Evolutionary conservation across 2,797 vertebrate species (phyloP).

Genomic region (Centropyge bicolor): DNA sequence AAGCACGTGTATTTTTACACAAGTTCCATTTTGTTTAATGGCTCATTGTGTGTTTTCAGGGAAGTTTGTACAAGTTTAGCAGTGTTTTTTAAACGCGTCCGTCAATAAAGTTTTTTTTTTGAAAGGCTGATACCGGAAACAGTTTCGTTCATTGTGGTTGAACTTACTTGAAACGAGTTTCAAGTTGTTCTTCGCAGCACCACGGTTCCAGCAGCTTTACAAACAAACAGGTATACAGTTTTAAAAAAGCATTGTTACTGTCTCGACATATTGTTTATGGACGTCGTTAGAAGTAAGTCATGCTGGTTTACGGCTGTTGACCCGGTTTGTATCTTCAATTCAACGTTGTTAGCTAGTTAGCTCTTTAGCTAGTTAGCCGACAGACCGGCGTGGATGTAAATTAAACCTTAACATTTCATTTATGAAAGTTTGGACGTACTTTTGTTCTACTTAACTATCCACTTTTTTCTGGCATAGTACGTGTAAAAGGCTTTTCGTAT

Average conservation of each 20-base stretch:
- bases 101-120: not conserved
- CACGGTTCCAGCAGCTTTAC: not conserved
- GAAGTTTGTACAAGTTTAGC: not conserved
- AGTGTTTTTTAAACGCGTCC: no score
- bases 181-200: not conserved
- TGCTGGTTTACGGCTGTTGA: fast-evolving
- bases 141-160: fast-evolving
- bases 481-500: no score
- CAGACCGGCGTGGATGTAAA: not conserved
- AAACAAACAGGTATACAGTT: constrained; percentile 28
- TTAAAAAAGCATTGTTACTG: fast-evolving
- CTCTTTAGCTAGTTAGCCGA: constrained; percentile 20
- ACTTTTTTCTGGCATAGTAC: not conserved
- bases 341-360: not conserved
- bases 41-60: not conserved
- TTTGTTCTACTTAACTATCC: not conserved
- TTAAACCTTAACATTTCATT: not conserved
- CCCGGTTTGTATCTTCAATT: no score
- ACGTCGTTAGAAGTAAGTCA: fast-evolving
- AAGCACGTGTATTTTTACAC: not conserved
- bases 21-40: no score
- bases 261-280: fast-evolving
- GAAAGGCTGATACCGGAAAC: constrained; percentile 24
- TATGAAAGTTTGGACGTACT: not conserved
- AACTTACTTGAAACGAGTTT: fast-evolving